Evolutionary conservation across 1,140 invertebrate genomes (phyloP), one percentile per base, ranked within the genome.

Genomic region (Drosophila mayri): DNA sequence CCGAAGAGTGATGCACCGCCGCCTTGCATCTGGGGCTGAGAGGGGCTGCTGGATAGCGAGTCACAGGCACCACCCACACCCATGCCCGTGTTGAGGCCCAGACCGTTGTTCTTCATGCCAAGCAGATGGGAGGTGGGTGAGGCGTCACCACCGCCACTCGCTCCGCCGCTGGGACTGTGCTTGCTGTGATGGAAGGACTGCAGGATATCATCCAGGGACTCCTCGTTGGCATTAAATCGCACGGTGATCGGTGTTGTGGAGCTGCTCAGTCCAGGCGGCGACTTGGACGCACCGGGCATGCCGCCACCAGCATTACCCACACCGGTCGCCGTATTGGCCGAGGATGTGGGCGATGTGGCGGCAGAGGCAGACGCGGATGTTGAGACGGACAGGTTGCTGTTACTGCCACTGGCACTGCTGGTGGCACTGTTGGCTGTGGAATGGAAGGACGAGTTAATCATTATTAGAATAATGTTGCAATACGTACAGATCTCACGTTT

Each of bases 161-260:
- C 70, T 11, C 74, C 74, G 32, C 81, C 84, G 50, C 79, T 87
- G 49, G 78, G 81, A 58, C 85, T 88, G 66, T 76, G 81, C 58
- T 74, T 73, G 50, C 54, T 91, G 22, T 91, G 88, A 61, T 92
- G 87, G 72, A 92, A 92, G 59, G 88, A 84, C 70, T 92, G 91
- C 61, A 92, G 81, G 38, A 92, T 87, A 50, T 91, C 91, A 55
- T 91, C 91, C 25, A 92, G 76, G n/a, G 88, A 91, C 65, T 92
- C 91, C 73, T 92, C 88, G 50, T 91, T 92, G 76, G 91, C 91
- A 82, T 92, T 92, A 54, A 92, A 92, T 46, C 91, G 87, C 35
- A 92, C 91, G 8, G 91, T 76, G 44, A 92, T 92, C 32, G 91
- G 91, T n/a, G 91, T 80, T 54, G 73, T 92, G 71, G 91, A 78